Base-by-base conservation (phyloP, 2,888 invertebrate genomes). In the Torymus auratus region DNA sequence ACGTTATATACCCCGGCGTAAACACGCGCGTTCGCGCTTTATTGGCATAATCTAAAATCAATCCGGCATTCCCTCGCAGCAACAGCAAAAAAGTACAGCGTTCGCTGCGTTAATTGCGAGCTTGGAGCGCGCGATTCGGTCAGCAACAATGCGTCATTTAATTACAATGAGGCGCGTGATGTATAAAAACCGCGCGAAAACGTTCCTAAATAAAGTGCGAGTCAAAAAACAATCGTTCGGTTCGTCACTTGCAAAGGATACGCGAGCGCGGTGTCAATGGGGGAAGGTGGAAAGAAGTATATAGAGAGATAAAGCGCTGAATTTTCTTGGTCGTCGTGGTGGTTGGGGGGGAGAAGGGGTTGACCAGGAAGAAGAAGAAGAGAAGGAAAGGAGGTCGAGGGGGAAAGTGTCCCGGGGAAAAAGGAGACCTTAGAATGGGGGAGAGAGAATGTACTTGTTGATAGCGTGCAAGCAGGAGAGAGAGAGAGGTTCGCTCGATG, bases 71-170 rank as follows among this genome's bases (percentile, higher is more conserved):
- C 28, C 28, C 7, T 7, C 3, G 28, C 28, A 28, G 28, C 1
- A 28, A 2, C 3, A 28, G 7, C 3, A 28, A 28, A 28, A 28
- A 3, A 28, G 28, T 28, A 58, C 70, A 62, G 55, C 68, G 62
- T 61, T 68, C 61, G 15, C 20, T 41, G 4, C 52, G 17, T 14
- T 23, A 62, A 69, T 20, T 78, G 65, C n/a, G 62, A 50, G 23
- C 72, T 78, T 67, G 11, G 67, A 72, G 23, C 62, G 14, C 50
- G 50, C 65, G n/a, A 58, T 81, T 77, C 76, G 62, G 68, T 72
- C 72, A 61, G 72, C 20, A 74, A 81, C 81, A 78, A 81, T 81
- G 20, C 78, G 74, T 78, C 81, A 74, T 78, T 81, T 78, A 81
- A 81, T 78, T 77, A 78, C 74, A 74, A 74, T 64, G 77, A 69